Evolutionary conservation across 2,113 vertebrate species (phyloP).

Genomic region (Pachyramphus minor): DNA sequence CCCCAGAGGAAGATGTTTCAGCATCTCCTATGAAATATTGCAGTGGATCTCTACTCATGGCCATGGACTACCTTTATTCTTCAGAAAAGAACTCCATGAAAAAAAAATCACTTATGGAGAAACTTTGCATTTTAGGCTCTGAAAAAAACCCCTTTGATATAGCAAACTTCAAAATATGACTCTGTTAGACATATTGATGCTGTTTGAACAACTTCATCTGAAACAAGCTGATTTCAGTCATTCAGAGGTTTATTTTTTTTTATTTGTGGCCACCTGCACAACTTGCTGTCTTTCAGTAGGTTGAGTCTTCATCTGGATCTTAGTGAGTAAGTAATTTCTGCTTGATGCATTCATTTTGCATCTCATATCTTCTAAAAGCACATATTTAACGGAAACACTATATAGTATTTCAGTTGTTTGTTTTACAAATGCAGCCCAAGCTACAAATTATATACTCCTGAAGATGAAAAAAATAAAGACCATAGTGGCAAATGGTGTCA

Average conservation of each 20-base stretch:
- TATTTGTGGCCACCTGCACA: not conserved
- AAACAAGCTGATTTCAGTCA: constrained; percentile 2
- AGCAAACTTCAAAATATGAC: not conserved
- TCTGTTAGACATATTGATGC: not conserved
- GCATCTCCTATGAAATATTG: not conserved
- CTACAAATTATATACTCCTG: not conserved
- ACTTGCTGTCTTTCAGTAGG: not conserved
- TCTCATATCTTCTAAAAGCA: not conserved
- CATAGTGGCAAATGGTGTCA: not conserved
- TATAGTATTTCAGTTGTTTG: not conserved
- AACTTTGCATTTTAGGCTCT: not conserved
- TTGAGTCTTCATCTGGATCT: not conserved
- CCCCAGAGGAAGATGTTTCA: not conserved
- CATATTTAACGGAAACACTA: not conserved
- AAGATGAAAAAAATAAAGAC: not conserved
- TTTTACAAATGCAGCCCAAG: not conserved
- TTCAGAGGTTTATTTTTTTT: not conserved
- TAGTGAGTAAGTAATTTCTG: not conserved
- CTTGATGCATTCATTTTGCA: not conserved
- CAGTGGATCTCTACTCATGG: not conserved
- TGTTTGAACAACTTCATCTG: not conserved
- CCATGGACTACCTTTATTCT: not conserved
- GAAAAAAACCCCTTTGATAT: not conserved
- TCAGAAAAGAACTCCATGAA: not conserved
- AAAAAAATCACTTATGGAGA: not conserved